phyloP scores from a whole-genome alignment of 2,113 vertebrate species.

The Syrmaticus mikado region DNA sequence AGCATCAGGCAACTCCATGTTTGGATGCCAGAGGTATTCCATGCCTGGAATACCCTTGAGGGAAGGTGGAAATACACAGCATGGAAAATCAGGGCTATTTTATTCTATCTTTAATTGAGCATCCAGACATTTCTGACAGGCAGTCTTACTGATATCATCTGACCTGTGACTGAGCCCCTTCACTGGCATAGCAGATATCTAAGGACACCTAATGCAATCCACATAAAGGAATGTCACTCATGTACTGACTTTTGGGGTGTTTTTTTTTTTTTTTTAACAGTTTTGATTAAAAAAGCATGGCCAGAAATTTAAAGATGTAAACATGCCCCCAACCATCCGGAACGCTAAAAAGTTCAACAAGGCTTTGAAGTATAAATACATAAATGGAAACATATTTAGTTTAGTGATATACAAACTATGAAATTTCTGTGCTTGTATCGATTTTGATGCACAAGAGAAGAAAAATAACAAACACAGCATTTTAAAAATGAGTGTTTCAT shows the following conservation, averaged over 20 bases:
- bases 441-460: not conserved
- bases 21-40: not conserved
- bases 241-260: not conserved
- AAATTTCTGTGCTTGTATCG: not conserved
- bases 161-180: not conserved
- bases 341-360: not conserved
- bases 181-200: not conserved
- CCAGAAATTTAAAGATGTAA: not conserved
- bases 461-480: fast-evolving
- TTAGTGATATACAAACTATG: not conserved
- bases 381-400: not conserved
- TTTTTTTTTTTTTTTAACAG: no score
- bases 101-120: not conserved
- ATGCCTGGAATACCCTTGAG: not conserved
- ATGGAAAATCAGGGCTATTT: not conserved
- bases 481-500: not conserved
- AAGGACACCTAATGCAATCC: not conserved
- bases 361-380: not conserved
- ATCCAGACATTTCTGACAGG: not conserved
- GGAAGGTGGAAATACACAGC: not conserved
- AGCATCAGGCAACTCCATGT: not conserved
- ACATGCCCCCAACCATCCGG: not conserved
- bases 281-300: not conserved
- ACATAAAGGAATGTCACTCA: not conserved
- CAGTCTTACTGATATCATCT: not conserved